Percentiles rank a stretch among this genome's conserved stretches.
Conservation (phyloP, 2,888 invertebrate species). For the Spialia ferax region DNA sequence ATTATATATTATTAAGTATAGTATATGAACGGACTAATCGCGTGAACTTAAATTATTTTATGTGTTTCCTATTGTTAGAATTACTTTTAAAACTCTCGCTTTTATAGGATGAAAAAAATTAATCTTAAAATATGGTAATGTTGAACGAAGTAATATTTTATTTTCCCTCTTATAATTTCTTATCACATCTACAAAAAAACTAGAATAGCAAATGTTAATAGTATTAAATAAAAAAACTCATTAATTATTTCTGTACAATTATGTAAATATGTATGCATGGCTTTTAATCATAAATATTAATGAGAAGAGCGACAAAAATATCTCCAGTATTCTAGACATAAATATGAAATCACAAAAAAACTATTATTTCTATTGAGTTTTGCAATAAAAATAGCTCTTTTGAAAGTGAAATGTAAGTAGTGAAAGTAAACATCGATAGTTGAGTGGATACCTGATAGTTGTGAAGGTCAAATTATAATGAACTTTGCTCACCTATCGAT, state of each 20-base stretch:
- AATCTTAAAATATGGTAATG: no score
- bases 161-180: not conserved
- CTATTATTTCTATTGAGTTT: not conserved
- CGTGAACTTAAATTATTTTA: no score
- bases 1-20: no score
- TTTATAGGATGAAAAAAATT: no score
- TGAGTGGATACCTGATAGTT: conserved; percentile 12
- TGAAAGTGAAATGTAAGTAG: conserved; percentile 26
- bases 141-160: not conserved
- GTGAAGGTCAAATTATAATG: conserved; percentile 32
- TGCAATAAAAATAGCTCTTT: not conserved
- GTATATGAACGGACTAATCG: no score
- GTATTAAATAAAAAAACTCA: not conserved
- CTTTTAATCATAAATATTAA: not conserved
- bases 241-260: not conserved
- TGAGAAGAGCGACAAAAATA: conserved; percentile 3
- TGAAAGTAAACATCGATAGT: conserved; percentile 31
- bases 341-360: not conserved
- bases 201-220: not conserved
- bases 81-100: not conserved
- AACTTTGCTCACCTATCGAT: conserved; percentile 85
- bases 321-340: not conserved
- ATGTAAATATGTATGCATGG: not conserved
- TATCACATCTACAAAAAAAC: not conserved
- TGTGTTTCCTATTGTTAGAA: not conserved